These are phyloP conservation scores for Iguana delicatissima DNA, from an alignment of 2,797 vertebrate species.

Conservation along the genomic window DNA sequence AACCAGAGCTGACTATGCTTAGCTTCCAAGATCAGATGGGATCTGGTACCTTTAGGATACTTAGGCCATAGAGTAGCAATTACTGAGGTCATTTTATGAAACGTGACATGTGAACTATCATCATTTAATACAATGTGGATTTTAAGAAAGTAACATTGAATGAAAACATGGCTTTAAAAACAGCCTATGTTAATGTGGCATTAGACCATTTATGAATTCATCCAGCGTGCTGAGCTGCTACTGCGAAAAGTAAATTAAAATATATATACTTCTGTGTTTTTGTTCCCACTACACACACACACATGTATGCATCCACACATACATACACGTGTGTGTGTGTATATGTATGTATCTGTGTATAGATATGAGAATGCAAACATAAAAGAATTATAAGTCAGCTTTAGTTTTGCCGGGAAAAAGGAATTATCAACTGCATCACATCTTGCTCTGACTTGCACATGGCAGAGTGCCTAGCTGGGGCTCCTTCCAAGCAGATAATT, in stretches of 20 bases:
- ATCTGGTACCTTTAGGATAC: too few species aligned
- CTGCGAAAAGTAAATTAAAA: neutral
- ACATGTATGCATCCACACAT: too few species aligned
- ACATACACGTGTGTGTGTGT: too few species aligned
- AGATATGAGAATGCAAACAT: neutral
- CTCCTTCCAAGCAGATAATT: slow-evolving; percentile 19
- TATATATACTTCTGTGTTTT: too few species aligned
- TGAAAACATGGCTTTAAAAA: neutral
- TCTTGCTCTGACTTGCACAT: slow-evolving; percentile 19
- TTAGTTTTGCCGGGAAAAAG: neutral
- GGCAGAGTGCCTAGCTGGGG: neutral
- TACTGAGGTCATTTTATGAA: neutral
- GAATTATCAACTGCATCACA: neutral
- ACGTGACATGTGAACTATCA: neutral
- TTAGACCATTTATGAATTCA: neutral
- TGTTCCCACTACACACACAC: too few species aligned
- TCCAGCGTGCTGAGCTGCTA: neutral
- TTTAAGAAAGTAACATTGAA: neutral
- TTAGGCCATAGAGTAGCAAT: too few species aligned
- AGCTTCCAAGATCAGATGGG: too few species aligned
- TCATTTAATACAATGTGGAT: neutral
- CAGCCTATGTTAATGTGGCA: neutral
- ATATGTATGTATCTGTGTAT: too few species aligned
- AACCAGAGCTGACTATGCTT: too few species aligned
- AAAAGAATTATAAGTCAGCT: neutral